Percentiles rank a stretch among this genome's conserved stretches.
Conservation (phyloP, 2,797 vertebrate genomes). For the Xenentodon cancila region DNA sequence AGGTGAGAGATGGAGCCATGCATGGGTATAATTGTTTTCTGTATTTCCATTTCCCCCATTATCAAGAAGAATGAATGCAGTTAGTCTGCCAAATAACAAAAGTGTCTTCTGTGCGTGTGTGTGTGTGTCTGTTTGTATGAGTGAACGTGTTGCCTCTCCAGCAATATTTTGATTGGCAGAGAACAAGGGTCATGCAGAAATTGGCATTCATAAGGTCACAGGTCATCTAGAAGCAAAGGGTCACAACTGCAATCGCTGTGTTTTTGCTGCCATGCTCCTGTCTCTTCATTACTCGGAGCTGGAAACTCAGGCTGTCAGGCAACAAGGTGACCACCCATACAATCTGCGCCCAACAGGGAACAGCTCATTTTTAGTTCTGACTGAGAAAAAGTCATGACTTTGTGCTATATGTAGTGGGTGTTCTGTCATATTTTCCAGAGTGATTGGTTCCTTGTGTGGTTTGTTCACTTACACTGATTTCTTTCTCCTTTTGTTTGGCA, state of each 20-base stretch:
- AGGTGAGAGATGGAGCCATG: slow-evolving; percentile 70
- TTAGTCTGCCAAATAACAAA: slow-evolving; percentile 56
- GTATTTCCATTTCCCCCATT: slow-evolving; percentile 75
- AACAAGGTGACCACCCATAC: slow-evolving; percentile 36
- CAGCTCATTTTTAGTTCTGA: slow-evolving; percentile 32
- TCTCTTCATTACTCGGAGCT: slow-evolving; percentile 54
- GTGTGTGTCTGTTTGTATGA: slow-evolving; percentile 9
- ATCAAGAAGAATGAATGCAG: slow-evolving; percentile 62
- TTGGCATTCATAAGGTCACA: slow-evolving; percentile 56
- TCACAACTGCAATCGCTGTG: slow-evolving; percentile 44
- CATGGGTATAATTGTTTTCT: slow-evolving; percentile 82
- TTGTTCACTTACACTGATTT: slow-evolving; percentile 24
- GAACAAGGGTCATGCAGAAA: slow-evolving; percentile 58
- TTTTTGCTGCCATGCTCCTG: slow-evolving; percentile 45
- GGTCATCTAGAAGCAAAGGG: slow-evolving; percentile 53
- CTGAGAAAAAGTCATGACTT: slow-evolving; percentile 25
- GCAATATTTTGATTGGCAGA: slow-evolving; percentile 59
- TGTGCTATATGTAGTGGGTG: slow-evolving; percentile 4
- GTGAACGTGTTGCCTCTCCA: slow-evolving; percentile 9
- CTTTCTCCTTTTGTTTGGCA: slow-evolving; percentile 12
- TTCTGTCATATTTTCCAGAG: slow-evolving; percentile 10
- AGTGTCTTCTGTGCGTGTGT: slow-evolving; percentile 29
- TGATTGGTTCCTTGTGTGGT: slow-evolving; percentile 10
- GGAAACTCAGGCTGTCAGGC: slow-evolving; percentile 38
- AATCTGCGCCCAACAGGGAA: slow-evolving; percentile 35